phyloP scores from a whole-genome alignment of 2,113 vertebrate species.

The Promerops cafer region DNA sequence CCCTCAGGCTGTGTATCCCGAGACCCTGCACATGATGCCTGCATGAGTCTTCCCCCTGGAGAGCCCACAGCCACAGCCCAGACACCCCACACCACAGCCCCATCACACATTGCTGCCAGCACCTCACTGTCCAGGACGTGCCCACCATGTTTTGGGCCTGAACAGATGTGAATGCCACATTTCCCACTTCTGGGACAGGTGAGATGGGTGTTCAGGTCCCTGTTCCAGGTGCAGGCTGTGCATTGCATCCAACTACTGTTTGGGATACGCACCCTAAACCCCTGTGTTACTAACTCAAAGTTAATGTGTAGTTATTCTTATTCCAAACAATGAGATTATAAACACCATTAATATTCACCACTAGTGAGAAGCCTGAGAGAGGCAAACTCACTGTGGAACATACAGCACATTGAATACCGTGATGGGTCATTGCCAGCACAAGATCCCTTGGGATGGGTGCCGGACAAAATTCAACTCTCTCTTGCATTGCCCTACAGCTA shows the following conservation, averaged over 20 bases:
- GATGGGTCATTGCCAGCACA: not conserved
- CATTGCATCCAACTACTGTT: not conserved
- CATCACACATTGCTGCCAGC: accelerated
- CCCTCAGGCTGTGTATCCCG: not conserved
- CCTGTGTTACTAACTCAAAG: not conserved
- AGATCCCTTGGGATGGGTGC: not conserved
- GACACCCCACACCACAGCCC: not conserved
- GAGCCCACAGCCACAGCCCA: not conserved
- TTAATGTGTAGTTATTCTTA: not conserved
- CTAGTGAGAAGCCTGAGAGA: not conserved
- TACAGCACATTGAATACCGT: not conserved
- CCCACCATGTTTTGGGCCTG: accelerated
- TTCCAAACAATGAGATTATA: not conserved
- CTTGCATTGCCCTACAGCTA: not conserved
- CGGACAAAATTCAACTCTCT: not conserved
- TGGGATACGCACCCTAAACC: not conserved
- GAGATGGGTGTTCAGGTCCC: not conserved
- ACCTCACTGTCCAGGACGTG: accelerated
- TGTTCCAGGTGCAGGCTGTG: not conserved
- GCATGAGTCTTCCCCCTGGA: accelerated
- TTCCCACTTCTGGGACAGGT: not conserved
- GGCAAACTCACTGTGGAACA: accelerated
- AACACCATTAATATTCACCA: not conserved
- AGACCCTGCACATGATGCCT: accelerated
- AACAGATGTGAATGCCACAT: not conserved